These are phyloP conservation scores for Chaetogeoica ovagalla DNA, from an alignment of 2,888 invertebrate genomes.

Conservation along the genomic window DNA sequence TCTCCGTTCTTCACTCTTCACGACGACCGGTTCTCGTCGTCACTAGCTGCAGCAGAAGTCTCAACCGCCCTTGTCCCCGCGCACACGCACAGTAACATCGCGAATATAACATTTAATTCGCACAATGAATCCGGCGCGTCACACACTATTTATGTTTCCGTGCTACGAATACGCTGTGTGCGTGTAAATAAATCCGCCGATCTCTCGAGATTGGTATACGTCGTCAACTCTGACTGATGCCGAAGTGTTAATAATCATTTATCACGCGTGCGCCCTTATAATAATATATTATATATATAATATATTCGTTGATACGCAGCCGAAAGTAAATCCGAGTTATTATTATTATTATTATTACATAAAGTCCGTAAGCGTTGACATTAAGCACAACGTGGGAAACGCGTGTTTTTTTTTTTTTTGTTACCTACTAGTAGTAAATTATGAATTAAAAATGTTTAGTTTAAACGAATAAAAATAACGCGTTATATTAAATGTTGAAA, in stretches of 20 bases:
- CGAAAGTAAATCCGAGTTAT: too few relatives aligned
- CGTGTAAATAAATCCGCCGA: constrained; percentile 8
- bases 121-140: neutral
- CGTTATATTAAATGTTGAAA: too few relatives aligned
- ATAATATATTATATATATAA: too few relatives aligned
- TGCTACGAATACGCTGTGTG: neutral
- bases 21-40: neutral
- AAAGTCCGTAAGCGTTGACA: too few relatives aligned
- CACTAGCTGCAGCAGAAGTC: neutral
- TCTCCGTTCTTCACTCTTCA: neutral
- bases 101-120: constrained; percentile 28
- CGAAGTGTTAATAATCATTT: constrained; percentile 30
- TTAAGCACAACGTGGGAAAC: too few relatives aligned
- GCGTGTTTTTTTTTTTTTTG: too few relatives aligned
- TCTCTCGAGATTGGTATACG: neutral
- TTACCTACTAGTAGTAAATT: too few relatives aligned
- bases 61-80: too few relatives aligned
- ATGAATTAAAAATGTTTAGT: too few relatives aligned
- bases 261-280: constrained; percentile 1
- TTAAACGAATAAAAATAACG: too few relatives aligned
- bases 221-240: constrained; percentile 29
- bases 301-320: too few relatives aligned
- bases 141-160: constrained; percentile 10
- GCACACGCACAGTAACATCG: neutral
- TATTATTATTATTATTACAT: too few relatives aligned